Evolutionary conservation across 2,113 vertebrate genomes (phyloP).

Genomic region (Poeciliopsis turrubarensis): DNA sequence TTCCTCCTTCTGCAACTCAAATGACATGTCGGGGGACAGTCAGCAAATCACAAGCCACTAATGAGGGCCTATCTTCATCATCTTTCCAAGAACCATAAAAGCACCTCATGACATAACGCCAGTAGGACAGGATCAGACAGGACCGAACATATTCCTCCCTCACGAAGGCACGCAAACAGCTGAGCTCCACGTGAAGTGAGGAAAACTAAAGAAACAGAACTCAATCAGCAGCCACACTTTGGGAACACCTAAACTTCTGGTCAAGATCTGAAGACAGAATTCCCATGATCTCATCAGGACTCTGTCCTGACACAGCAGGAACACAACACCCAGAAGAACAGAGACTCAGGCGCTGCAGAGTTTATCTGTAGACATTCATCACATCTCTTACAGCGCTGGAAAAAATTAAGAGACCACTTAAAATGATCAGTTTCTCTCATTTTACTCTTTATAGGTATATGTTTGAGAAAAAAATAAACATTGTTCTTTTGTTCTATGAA

Average conservation of each 20-base stretch:
- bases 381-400: constrained; percentile 9
- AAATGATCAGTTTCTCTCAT: too few relatives aligned
- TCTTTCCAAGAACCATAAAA: constrained; percentile 15
- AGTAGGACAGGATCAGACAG: constrained; percentile 43
- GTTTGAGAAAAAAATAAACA: too few relatives aligned
- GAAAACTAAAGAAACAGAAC: constrained; percentile 26
- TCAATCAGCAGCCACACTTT: background rate
- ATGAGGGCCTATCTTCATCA: constrained; percentile 30
- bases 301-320: constrained; percentile 12
- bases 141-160: constrained; percentile 62
- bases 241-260: background rate
- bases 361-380: constrained; percentile 24
- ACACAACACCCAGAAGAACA: background rate
- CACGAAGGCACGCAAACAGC: constrained; percentile 51
- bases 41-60: constrained; percentile 13
- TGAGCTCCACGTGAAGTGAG: constrained; percentile 13
- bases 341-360: constrained; percentile 24
- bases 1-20: too few relatives aligned
- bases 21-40: constrained; percentile 23
- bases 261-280: background rate
- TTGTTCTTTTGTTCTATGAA: too few relatives aligned
- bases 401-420: too few relatives aligned
- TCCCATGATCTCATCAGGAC: background rate
- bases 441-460: too few relatives aligned
- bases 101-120: constrained; percentile 13